Evolutionary conservation across 2,888 invertebrate species (phyloP).

Genomic region (Hirtodrosophila duncani): DNA sequence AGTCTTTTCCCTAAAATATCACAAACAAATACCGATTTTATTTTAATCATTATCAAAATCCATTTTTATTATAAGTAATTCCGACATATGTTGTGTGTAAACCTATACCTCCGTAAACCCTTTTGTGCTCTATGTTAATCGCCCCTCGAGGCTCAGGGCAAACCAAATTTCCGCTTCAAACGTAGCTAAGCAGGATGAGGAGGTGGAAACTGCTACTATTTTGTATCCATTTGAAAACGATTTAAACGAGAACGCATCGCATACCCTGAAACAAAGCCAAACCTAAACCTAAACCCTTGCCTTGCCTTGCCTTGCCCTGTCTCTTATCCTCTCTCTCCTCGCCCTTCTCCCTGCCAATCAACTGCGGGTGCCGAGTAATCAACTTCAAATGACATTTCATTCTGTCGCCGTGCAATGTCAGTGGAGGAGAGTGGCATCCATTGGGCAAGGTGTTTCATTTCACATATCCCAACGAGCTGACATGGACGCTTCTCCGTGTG

Average conservation of each 20-base stretch:
- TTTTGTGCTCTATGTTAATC: constrained; percentile 40
- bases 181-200: neutral
- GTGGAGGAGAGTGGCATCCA: too few relatives aligned
- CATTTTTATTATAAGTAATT: too few relatives aligned
- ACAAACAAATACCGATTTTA: too few relatives aligned
- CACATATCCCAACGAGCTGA: constrained; percentile 44
- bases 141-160: constrained; percentile 20
- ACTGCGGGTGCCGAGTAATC: too few relatives aligned
- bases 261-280: constrained; percentile 10
- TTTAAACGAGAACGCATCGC: constrained; percentile 37
- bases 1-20: too few relatives aligned
- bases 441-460: constrained; percentile 64
- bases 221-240: constrained; percentile 47
- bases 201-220: constrained; percentile 14
- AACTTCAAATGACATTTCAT: constrained; percentile 32
- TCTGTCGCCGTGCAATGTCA: too few relatives aligned
- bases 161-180: constrained; percentile 10
- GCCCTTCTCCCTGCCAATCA: too few relatives aligned
- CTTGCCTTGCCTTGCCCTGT: neutral
- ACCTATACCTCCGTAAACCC: constrained; percentile 1
- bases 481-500: constrained; percentile 2
- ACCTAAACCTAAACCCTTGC: neutral
- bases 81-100: constrained; percentile 37
- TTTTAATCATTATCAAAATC: too few relatives aligned
- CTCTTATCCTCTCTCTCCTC: neutral